A percentile compares a stretch with the other conserved stretches of the same genome.
Conservation (phyloP, 35 echinoderm and acorn worm species). For the Acanthaster planci region DNA sequence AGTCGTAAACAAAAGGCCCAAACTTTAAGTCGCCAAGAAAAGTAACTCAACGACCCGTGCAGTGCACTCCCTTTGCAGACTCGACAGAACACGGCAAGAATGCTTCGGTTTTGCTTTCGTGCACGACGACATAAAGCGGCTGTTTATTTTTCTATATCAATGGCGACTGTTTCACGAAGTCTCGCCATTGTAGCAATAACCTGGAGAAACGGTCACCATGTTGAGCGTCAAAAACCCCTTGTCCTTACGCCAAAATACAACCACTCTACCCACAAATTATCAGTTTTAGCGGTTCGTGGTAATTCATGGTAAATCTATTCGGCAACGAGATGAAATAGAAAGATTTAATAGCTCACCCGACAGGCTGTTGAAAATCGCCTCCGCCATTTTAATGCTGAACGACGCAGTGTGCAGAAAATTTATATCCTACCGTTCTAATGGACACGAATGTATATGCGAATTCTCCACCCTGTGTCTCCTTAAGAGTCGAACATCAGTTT, state of each 20-base stretch:
- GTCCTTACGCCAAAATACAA: neutral
- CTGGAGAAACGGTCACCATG: neutral
- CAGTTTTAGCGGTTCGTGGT: neutral
- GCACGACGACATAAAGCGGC: too few relatives aligned
- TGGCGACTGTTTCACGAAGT: slow-evolving; percentile 21
- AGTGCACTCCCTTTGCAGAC: neutral
- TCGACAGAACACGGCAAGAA: too few relatives aligned
- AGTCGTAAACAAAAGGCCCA: neutral
- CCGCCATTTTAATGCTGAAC: slow-evolving; percentile 14
- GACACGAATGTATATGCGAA: neutral
- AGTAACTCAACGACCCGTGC: slow-evolving; percentile 18
- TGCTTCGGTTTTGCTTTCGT: too few relatives aligned
- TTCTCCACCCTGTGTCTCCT: too few relatives aligned
- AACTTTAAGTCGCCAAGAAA: too few relatives aligned
- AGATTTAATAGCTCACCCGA: slow-evolving; percentile 13
- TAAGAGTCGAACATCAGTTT: too few relatives aligned
- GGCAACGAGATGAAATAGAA: neutral
- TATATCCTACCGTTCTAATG: neutral
- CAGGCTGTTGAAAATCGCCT: slow-evolving; percentile 25
- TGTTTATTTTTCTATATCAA: slow-evolving; percentile 23
- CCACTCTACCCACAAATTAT: neutral
- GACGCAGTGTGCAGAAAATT: slow-evolving; percentile 3
- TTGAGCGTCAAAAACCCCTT: neutral
- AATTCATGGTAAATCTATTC: neutral
- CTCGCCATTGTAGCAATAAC: neutral